A percentile compares a stretch with the other conserved stretches of the same genome.
Evolutionary conservation across 2,797 vertebrate species (phyloP).

Genomic region (Schizopygopsis malacanthus): DNA sequence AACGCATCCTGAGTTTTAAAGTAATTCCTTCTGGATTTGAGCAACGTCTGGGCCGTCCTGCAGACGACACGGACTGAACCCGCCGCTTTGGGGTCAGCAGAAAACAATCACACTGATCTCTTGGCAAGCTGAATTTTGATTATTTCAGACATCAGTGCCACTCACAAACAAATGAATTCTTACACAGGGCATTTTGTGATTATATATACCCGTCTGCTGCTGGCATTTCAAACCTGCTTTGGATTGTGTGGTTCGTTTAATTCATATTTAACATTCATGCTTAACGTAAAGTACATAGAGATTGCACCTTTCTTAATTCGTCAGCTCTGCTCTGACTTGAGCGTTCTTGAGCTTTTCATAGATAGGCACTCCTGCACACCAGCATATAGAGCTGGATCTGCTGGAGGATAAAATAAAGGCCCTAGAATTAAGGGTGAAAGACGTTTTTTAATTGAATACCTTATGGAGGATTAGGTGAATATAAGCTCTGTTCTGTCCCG

Average conservation of each 20-base stretch:
- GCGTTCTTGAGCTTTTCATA: neutral
- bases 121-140: conserved; percentile 26
- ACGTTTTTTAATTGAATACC: conserved; percentile 27
- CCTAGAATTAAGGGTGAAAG: neutral
- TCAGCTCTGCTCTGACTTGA: neutral
- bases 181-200: conserved; percentile 5
- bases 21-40: conserved; percentile 19
- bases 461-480: conserved; percentile 25
- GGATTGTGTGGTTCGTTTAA: neutral
- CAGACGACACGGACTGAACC: conserved; percentile 12
- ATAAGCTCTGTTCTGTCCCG: neutral
- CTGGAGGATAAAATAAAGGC: conserved; percentile 14
- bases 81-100: neutral
- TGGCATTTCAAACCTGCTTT: conserved; percentile 10
- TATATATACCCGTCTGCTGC: neutral
- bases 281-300: neutral
- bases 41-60: neutral
- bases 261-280: neutral
- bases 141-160: conserved; percentile 16
- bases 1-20: conserved; percentile 4
- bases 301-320: neutral
- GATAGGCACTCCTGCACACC: neutral
- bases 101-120: conserved; percentile 41
- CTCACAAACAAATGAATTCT: neutral
- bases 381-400: neutral